These are phyloP conservation scores for Orthosia gracilis DNA, from an alignment of 2,888 invertebrate species.

Conservation along the genomic window DNA sequence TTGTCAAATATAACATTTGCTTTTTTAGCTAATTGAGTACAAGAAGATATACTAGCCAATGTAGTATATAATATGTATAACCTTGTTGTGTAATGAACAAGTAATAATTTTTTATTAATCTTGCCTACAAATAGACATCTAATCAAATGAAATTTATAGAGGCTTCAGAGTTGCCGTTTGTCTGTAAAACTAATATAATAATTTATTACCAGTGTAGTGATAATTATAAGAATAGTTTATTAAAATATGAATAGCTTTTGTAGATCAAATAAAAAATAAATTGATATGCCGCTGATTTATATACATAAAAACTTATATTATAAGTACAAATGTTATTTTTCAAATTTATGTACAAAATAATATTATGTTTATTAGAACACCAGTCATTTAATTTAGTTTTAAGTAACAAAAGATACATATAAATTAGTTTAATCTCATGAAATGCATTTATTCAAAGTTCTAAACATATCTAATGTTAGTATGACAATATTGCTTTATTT, in stretches of 20 bases:
- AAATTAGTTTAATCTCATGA: conserved; percentile 56
- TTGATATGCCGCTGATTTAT: conserved; percentile 20
- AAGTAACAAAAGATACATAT: conserved; percentile 51
- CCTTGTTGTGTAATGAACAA: conserved; percentile 35
- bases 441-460: conserved; percentile 59
- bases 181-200: conserved; percentile 49
- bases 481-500: conserved; percentile 45
- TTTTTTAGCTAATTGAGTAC: conserved; percentile 32
- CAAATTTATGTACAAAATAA: conserved; percentile 40
- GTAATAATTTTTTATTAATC: conserved; percentile 29
- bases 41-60: conserved; percentile 32
- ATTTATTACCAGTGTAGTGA: conserved; percentile 56
- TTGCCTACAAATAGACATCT: conserved; percentile 45
- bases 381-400: conserved; percentile 59
- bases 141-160: conserved; percentile 60
- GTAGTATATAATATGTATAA: conserved; percentile 39
- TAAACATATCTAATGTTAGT: conserved; percentile 36
- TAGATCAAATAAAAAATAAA: conserved; percentile 23
- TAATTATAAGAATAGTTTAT: conserved; percentile 71
- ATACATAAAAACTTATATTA: conserved; percentile 16
- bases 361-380: conserved; percentile 40
- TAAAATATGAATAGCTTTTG: conserved; percentile 18
- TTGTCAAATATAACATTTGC: conserved; percentile 25
- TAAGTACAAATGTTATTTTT: conserved; percentile 12
- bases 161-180: conserved; percentile 66